phyloP scores from a whole-genome alignment of 2,888 invertebrate genomes.

The Aspidiotus rigidus region DNA sequence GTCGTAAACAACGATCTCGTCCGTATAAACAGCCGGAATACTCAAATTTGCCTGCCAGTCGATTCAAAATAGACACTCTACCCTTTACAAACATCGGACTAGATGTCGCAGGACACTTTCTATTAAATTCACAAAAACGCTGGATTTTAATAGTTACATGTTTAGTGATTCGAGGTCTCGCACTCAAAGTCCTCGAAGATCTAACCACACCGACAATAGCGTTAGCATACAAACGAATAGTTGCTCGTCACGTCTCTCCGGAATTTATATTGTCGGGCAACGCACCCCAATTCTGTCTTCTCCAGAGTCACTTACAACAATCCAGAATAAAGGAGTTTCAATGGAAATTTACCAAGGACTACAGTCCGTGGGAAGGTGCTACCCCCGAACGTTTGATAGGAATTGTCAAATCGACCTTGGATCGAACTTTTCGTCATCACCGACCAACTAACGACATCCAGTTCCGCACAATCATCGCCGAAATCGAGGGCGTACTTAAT shows the following conservation, averaged over 20 bases:
- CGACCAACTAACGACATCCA: background rate
- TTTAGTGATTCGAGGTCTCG: background rate
- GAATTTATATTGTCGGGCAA: background rate
- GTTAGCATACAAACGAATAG: background rate
- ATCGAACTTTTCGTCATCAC: background rate
- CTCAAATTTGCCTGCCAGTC: background rate
- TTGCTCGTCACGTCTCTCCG: background rate
- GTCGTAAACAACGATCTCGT: background rate
- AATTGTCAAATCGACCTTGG: background rate
- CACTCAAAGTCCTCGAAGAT: background rate
- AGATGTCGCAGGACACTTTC: background rate
- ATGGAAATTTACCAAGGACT: background rate
- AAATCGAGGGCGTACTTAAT: background rate
- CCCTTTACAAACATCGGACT: background rate
- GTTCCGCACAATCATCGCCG: background rate
- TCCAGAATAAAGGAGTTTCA: background rate
- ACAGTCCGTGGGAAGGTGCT: background rate
- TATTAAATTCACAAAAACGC: background rate
- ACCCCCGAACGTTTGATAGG: background rate
- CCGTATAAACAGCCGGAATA: background rate
- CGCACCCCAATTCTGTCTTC: constrained; percentile 4
- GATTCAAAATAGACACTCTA: background rate
- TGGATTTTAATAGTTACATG: constrained; percentile 3
- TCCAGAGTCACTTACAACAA: background rate
- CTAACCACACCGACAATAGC: background rate